Evolutionary conservation across 2,888 invertebrate species (phyloP).

Genomic region (Erynnis tages): DNA sequence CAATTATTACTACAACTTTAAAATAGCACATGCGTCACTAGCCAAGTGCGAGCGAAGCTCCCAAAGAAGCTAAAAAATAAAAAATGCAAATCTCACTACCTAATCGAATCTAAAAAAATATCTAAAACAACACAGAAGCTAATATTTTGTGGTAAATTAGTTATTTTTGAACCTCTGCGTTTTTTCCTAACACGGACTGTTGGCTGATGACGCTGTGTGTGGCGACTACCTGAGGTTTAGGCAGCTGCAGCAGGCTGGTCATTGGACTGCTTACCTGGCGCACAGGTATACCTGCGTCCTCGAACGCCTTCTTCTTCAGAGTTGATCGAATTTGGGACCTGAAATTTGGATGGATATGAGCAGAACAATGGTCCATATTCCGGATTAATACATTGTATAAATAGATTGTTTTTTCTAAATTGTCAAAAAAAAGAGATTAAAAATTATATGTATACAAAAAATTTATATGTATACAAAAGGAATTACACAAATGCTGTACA

Average conservation of each 20-base stretch:
- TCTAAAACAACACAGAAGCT: conserved; percentile 49
- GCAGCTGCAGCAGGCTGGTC: conserved; percentile 56
- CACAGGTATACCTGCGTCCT: conserved; percentile 91
- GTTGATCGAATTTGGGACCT: conserved; percentile 94
- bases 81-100: neutral
- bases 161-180: conserved; percentile 78
- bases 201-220: conserved; percentile 58
- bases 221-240: conserved; percentile 55
- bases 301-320: conserved; percentile 92
- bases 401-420: too few relatives aligned
- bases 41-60: conserved; percentile 18
- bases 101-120: conserved; percentile 44
- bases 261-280: conserved; percentile 83
- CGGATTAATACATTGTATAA: too few relatives aligned
- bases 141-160: conserved; percentile 46
- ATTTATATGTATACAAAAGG: too few relatives aligned
- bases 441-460: too few relatives aligned
- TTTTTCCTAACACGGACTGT: conserved; percentile 73
- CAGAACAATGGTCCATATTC: too few relatives aligned
- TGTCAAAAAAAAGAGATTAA: too few relatives aligned
- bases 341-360: conserved; percentile 50
- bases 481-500: too few relatives aligned
- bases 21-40: conserved; percentile 7
- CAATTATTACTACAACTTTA: neutral
- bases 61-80: neutral